Evolutionary conservation across 1,140 invertebrate genomes (phyloP).

Genomic region (Polyergus mexicanus): DNA sequence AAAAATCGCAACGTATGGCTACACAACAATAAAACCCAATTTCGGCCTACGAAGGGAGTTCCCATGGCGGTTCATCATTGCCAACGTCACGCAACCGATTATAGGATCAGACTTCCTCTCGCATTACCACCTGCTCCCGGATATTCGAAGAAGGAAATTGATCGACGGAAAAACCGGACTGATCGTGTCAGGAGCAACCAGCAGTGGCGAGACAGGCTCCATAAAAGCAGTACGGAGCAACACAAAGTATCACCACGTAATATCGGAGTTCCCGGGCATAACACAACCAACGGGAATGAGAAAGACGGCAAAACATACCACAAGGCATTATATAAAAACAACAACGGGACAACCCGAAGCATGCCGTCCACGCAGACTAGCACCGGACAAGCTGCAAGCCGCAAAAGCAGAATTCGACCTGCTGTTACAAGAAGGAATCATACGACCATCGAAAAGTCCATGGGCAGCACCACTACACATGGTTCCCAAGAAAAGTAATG

Average conservation of each 20-base stretch:
- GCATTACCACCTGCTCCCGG: background rate
- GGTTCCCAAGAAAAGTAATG: too few species aligned
- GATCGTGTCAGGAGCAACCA: too few species aligned
- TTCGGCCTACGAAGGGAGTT: background rate
- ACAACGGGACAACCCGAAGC: too few species aligned
- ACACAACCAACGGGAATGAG: too few species aligned
- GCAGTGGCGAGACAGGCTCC: too few species aligned
- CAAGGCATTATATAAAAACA: too few species aligned
- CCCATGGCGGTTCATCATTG: background rate
- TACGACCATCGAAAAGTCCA: background rate
- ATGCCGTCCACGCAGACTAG: background rate
- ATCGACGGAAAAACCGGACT: background rate
- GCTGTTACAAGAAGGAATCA: background rate
- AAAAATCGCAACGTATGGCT: background rate
- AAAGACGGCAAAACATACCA: too few species aligned
- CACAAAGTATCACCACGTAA: too few species aligned
- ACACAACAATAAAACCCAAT: background rate
- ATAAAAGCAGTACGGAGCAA: too few species aligned
- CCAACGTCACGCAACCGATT: background rate
- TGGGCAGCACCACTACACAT: background rate
- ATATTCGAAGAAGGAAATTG: accelerated
- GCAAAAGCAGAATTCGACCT: background rate
- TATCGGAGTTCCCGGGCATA: too few species aligned
- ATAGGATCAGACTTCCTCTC: background rate
- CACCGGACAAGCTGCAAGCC: background rate